A percentile compares a stretch with the other conserved stretches of the same genome.
Evolutionary conservation across 2,888 invertebrate genomes (phyloP).

Genomic region (Azorinus chamasolen): DNA sequence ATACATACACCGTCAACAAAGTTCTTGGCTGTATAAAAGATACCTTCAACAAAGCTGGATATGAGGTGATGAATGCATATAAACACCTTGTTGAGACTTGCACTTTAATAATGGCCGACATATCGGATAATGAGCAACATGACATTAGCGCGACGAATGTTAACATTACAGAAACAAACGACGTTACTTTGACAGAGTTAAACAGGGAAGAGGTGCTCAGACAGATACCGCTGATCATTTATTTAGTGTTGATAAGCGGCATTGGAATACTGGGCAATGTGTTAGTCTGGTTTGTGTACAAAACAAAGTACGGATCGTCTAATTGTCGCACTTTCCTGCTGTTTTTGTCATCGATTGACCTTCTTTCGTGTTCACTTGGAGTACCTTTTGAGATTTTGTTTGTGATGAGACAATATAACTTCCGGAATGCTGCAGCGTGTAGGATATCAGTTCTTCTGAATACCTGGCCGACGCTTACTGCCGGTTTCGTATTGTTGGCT

Average conservation of each 20-base stretch:
- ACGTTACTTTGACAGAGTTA: constrained; percentile 25
- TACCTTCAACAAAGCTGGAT: too few relatives aligned
- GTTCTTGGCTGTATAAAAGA: too few relatives aligned
- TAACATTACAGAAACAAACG: background rate
- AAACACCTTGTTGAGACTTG: too few relatives aligned
- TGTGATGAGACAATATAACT: constrained; percentile 57
- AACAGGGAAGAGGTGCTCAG: constrained; percentile 53
- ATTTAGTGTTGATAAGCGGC: constrained; percentile 39
- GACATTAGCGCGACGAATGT: too few relatives aligned
- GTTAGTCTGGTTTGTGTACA: constrained; percentile 66
- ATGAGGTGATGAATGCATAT: too few relatives aligned
- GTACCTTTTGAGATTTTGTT: constrained; percentile 64
- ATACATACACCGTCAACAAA: too few relatives aligned
- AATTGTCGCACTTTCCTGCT: constrained; percentile 64
- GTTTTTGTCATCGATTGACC: constrained; percentile 58
- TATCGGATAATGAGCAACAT: too few relatives aligned
- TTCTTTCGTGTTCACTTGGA: constrained; percentile 54
- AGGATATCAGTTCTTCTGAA: constrained; percentile 61
- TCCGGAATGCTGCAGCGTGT: constrained; percentile 44
- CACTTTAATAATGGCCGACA: too few relatives aligned
- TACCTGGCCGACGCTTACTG: constrained; percentile 56
- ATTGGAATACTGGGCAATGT: constrained; percentile 58
- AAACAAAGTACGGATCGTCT: constrained; percentile 57
- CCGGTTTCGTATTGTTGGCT: constrained; percentile 55
- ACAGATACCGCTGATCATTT: constrained; percentile 61